Conservation (phyloP, 1,140 invertebrate genomes). For the Eueides isabella region DNA sequence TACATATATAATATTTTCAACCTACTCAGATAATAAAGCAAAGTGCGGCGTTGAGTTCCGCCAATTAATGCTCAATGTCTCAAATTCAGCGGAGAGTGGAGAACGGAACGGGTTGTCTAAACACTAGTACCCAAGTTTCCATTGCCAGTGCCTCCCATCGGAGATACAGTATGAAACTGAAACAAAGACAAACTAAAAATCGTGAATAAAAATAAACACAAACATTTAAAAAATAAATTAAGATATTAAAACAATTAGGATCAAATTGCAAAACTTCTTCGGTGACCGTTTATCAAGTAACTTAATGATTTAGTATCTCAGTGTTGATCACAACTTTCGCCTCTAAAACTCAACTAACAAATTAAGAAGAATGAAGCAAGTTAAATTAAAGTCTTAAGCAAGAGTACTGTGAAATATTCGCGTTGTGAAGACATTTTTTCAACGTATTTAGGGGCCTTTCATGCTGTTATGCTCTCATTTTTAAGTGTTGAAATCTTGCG, state of each 20-base stretch:
- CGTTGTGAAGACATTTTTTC: constrained; percentile 53
- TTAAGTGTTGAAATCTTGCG: constrained; percentile 33
- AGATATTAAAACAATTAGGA: constrained; percentile 2
- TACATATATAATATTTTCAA: too few species aligned
- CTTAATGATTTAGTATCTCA: constrained; percentile 29
- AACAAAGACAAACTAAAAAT: too few species aligned
- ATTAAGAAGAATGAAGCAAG: constrained; percentile 72
- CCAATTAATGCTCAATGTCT: too few species aligned
- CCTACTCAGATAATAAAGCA: too few species aligned
- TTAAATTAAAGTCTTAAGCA: constrained; percentile 72
- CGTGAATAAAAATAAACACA: too few species aligned
- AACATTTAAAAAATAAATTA: not conserved
- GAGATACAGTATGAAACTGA: too few species aligned
- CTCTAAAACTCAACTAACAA: constrained; percentile 64
- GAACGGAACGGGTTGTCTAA: too few species aligned
- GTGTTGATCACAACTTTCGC: constrained; percentile 41
- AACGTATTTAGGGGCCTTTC: constrained; percentile 22
- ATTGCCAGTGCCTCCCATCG: too few species aligned
- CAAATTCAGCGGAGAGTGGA: too few species aligned
- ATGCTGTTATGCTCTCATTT: constrained; percentile 13
- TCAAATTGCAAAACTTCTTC: constrained; percentile 14
- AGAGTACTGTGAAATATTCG: constrained; percentile 50
- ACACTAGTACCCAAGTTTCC: too few species aligned
- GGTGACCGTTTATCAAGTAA: constrained; percentile 19
- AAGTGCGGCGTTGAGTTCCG: too few species aligned